phyloP scores from a whole-genome alignment of 2,113 vertebrate genomes.

The Phyllostomus discolor region DNA sequence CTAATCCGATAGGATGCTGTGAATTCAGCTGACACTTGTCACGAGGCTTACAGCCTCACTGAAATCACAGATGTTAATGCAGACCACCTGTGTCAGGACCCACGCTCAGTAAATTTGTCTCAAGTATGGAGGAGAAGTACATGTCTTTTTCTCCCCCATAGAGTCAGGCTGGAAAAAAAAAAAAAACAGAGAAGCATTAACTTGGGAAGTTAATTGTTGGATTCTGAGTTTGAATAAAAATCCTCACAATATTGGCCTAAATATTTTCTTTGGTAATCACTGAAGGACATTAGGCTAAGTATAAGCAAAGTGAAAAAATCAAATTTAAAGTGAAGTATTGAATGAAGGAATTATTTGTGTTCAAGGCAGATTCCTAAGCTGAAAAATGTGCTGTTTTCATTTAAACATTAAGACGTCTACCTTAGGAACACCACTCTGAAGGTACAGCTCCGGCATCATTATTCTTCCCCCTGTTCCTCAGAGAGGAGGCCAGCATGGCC shows the following conservation, averaged over 20 bases:
- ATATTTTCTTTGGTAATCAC: background rate
- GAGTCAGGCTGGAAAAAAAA: conserved; percentile 32
- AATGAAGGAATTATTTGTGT: background rate
- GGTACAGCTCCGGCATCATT: background rate
- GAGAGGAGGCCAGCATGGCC: background rate
- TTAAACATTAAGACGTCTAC: background rate
- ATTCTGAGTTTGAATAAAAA: conserved; percentile 31
- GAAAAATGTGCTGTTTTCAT: background rate
- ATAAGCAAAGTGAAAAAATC: background rate
- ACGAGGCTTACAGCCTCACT: background rate
- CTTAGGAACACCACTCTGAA: background rate
- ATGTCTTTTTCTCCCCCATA: conserved; percentile 11
- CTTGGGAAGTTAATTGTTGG: conserved; percentile 44
- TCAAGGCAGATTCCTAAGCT: background rate
- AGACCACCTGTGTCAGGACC: background rate
- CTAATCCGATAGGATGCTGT: background rate
- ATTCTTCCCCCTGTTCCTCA: background rate
- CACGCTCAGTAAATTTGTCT: conserved; percentile 6
- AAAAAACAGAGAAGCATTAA: conserved; percentile 47
- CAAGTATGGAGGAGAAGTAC: conserved; percentile 33
- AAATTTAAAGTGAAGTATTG: conserved; percentile 12
- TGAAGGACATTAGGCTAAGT: conserved; percentile 20
- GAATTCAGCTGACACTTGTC: conserved; percentile 1
- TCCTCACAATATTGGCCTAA: background rate
- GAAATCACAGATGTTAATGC: conserved; percentile 15